Evolutionary conservation across 2,797 vertebrate species (phyloP), one percentile per base, ranked within the genome.

Genomic region (Crocodylus rhombifer): DNA sequence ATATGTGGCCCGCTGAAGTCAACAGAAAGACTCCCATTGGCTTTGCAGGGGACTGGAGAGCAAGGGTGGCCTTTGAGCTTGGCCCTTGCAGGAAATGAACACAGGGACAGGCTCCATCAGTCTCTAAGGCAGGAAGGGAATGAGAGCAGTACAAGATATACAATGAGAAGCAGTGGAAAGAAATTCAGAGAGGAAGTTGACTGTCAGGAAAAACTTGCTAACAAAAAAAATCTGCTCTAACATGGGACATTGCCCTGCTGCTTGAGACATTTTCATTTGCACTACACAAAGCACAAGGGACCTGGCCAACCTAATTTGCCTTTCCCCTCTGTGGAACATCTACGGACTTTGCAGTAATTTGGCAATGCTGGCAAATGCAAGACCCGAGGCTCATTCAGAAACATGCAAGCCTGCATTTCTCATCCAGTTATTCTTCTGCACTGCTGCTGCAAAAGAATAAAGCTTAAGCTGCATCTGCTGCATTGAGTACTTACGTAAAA

Each of bases 401-500:
- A 36, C 69, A 36, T 21, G 67, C 33, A 84, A 77, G 84, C 61
- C 64, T 69, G 4, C 61, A 56, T 60, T 87, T 84, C 56, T 90
- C 7, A 73, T 93, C 26, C 20, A 82, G 18, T 21, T 65, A 18
- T 74, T 92, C n/a, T 56, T 62, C 13, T 84, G 69, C 80, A 84
- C 36, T 67, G 26, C 65, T 90, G n/a, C 7, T 77, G 77, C 26
- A 79, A 77, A 82, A 92, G 23, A 63, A 87, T 82, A 88, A 89
- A 63, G 56, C 86, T 12, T 6, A n/a, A 87, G 62, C 82, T 18
- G 80, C 69, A 51, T 67, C 65, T 23, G 67, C 30, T 56, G 64
- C 85, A 82, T 81, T 77, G 85, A 33, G 69, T 95, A 99, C 99
- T 99, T 97, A 99, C 99, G 98, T 99, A 95, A 99, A 96, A 33